phyloP scores from a whole-genome alignment of 2,113 vertebrate species.

The Opisthocomus hoazin region DNA sequence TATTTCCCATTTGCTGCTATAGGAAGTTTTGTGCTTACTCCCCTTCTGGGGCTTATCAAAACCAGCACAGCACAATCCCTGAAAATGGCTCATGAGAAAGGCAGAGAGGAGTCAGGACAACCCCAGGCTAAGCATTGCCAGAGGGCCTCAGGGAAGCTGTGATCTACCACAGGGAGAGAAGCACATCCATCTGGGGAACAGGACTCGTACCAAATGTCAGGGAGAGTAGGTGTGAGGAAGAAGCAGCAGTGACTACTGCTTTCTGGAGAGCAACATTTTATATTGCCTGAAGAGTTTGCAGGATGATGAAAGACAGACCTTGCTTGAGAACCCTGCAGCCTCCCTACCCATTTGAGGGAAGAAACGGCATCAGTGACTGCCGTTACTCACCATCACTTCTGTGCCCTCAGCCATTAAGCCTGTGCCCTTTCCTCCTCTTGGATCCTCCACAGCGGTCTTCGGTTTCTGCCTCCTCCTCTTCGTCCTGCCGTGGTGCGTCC shows the following conservation, averaged over 20 bases:
- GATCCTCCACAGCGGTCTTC: neutral
- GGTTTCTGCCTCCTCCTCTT: neutral
- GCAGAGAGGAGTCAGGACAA: neutral
- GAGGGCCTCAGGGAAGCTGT: neutral
- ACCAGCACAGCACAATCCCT: neutral
- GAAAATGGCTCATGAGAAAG: neutral
- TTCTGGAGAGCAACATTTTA: neutral
- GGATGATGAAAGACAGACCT: neutral
- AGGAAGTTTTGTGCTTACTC: neutral
- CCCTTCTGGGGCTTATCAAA: neutral
- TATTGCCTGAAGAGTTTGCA: neutral
- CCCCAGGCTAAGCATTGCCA: neutral
- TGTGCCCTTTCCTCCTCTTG: neutral
- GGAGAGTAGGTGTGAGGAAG: neutral
- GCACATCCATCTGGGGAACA: neutral
- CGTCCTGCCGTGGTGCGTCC: accelerated
- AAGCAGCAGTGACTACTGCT: neutral
- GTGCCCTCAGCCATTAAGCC: neutral
- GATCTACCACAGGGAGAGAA: neutral
- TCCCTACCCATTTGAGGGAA: neutral
- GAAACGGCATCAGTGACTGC: neutral
- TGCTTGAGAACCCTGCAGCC: neutral
- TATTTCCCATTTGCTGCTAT: neutral
- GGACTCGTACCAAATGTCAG: accelerated
- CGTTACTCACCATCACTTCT: neutral